Evolutionary conservation across 1,140 invertebrate genomes (phyloP).

Genomic region (Diuraphis noxia): DNA sequence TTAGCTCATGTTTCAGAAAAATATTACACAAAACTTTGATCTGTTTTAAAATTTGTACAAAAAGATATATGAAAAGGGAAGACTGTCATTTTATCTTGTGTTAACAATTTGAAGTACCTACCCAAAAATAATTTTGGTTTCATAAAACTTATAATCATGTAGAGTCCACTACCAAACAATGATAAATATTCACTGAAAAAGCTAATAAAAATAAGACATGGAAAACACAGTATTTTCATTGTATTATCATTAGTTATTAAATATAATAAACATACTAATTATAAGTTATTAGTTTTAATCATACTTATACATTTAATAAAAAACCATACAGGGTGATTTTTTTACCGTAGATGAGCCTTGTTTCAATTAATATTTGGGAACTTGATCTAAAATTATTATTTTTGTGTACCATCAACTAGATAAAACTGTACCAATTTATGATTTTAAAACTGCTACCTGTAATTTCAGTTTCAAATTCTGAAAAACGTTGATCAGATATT

Average conservation of each 20-base stretch:
- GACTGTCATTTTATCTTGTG: not conserved
- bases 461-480: not conserved
- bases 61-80: not conserved
- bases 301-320: too few species aligned
- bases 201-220: too few species aligned
- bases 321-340: too few species aligned
- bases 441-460: not conserved
- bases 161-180: too few species aligned
- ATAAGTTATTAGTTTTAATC: too few species aligned
- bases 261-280: too few species aligned
- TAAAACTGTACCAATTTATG: not conserved
- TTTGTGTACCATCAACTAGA: not conserved
- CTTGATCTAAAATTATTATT: not conserved
- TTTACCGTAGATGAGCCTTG: too few species aligned
- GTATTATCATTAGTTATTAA: too few species aligned
- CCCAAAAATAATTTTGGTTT: not conserved
- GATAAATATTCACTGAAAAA: not conserved
- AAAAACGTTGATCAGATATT: not conserved
- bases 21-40: not conserved
- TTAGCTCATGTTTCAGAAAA: constrained; percentile 37
- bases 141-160: too few species aligned
- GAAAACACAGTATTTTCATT: too few species aligned
- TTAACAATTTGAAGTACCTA: not conserved
- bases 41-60: not conserved
- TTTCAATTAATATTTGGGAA: too few species aligned